phyloP scores from a whole-genome alignment of 2,888 invertebrate genomes.

The Zygogramma bicolorata region DNA sequence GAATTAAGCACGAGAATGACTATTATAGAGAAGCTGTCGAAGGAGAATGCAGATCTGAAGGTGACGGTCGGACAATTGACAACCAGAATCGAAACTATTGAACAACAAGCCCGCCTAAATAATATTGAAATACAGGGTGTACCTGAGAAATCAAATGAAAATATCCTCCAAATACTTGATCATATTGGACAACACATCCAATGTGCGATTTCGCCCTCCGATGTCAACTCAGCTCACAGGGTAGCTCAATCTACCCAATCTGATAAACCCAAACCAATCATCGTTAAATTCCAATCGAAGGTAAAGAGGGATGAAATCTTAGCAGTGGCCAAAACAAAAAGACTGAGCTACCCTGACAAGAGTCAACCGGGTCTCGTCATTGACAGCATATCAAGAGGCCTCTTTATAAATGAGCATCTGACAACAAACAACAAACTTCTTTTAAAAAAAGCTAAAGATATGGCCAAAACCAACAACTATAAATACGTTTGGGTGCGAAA shows the following conservation, averaged over 20 bases:
- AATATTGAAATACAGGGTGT: conserved; percentile 19
- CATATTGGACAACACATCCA: conserved; percentile 13
- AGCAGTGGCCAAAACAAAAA: conserved; percentile 4
- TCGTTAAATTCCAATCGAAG: conserved; percentile 9
- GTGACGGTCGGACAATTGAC: conserved; percentile 5
- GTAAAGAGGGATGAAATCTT: conserved; percentile 1
- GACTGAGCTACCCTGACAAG: conserved; percentile 12
- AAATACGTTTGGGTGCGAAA: conserved; percentile 13
- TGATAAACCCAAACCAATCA: conserved; percentile 3
- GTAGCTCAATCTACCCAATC: conserved; percentile 6
- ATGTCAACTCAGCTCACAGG: conserved; percentile 9
- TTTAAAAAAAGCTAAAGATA: conserved; percentile 4
- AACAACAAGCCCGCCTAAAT: not conserved
- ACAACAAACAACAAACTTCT: conserved; percentile 7
- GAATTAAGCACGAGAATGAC: not conserved
- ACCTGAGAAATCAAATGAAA: conserved; percentile 12
- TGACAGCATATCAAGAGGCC: conserved; percentile 6
- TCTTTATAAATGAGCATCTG: conserved; percentile 6
- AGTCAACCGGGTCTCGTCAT: conserved; percentile 1
- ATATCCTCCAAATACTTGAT: not conserved
- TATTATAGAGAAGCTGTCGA: conserved; percentile 6
- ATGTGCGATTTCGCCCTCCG: not conserved
- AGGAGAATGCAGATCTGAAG: conserved; percentile 11
- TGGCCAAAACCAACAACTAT: not conserved
- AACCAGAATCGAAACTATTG: not conserved